Conservation (phyloP, 2,888 invertebrate species). For the Alsophila aescularia region DNA sequence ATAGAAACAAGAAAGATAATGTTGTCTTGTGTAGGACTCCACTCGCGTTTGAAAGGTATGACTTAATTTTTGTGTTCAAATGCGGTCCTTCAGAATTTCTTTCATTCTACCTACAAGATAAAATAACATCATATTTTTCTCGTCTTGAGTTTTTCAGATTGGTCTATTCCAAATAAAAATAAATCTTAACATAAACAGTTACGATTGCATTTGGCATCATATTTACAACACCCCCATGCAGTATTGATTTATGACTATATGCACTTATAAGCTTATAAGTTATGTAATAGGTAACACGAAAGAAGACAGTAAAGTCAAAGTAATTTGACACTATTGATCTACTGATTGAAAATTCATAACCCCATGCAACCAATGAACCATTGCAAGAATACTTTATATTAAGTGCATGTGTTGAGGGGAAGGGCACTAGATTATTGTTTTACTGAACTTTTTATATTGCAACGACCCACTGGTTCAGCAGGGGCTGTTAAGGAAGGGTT, state of each 20-base stretch:
- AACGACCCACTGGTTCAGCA: slow-evolving; percentile 28
- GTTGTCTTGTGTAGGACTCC: too few species aligned
- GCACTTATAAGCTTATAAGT: neutral
- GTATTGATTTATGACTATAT: neutral
- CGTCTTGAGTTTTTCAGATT: too few species aligned
- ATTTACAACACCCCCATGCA: neutral
- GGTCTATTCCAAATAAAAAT: neutral
- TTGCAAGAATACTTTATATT: slow-evolving; percentile 18
- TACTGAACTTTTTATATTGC: slow-evolving; percentile 71
- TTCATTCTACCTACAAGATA: too few species aligned
- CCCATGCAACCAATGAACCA: slow-evolving; percentile 16
- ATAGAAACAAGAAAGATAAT: too few species aligned
- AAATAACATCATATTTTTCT: too few species aligned
- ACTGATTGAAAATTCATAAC: slow-evolving; percentile 24
- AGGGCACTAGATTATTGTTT: slow-evolving; percentile 67
- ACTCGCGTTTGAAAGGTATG: too few species aligned
- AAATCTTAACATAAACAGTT: neutral
- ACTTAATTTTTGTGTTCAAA: too few species aligned
- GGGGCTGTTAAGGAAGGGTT: slow-evolving; percentile 33
- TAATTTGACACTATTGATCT: neutral
- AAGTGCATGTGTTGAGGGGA: slow-evolving; percentile 19
- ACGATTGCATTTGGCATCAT: neutral
- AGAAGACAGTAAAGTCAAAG: slow-evolving; percentile 22
- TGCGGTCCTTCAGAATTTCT: too few species aligned
- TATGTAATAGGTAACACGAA: slow-evolving; percentile 8